Evolutionary conservation across 92 coral and sea anemone genomes (phyloP).

Genomic region (Palythoa heliodiscus): DNA sequence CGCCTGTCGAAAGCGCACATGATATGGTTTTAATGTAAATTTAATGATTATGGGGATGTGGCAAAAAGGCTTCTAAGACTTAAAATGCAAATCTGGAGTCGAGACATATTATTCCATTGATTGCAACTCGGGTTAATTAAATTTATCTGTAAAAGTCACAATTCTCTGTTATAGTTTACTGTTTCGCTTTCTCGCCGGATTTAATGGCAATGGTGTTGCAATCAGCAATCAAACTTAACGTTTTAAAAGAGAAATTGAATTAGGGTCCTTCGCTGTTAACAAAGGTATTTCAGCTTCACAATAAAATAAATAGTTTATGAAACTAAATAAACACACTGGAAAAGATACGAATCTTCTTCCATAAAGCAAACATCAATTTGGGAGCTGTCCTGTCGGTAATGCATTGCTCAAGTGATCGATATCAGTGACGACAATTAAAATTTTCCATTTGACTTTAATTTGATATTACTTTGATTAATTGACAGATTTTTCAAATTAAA

Average conservation of each 20-base stretch:
- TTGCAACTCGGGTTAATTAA: background rate
- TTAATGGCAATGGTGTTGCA: too few relatives aligned
- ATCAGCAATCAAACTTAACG: background rate
- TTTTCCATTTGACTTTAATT: background rate
- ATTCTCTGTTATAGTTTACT: background rate
- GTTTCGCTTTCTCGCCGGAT: background rate
- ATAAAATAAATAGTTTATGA: background rate
- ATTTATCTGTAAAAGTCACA: background rate
- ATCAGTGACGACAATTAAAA: background rate
- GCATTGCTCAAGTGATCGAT: background rate
- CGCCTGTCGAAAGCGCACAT: slow-evolving; percentile 18
- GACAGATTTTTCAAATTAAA: too few relatives aligned
- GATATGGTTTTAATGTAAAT: slow-evolving; percentile 27
- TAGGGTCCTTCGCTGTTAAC: background rate
- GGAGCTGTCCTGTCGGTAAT: background rate
- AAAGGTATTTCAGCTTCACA: background rate
- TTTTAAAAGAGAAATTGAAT: background rate
- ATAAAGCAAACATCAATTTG: background rate
- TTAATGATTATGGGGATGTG: slow-evolving; percentile 8
- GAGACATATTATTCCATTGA: background rate
- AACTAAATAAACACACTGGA: background rate
- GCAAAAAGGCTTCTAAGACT: background rate
- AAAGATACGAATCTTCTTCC: background rate
- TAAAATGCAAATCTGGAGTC: background rate
- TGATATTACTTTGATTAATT: too few relatives aligned